A percentile compares a stretch with the other conserved stretches of the same genome.
Evolutionary conservation across 2,113 vertebrate genomes (phyloP).

Genomic region (Macquaria australasica): DNA sequence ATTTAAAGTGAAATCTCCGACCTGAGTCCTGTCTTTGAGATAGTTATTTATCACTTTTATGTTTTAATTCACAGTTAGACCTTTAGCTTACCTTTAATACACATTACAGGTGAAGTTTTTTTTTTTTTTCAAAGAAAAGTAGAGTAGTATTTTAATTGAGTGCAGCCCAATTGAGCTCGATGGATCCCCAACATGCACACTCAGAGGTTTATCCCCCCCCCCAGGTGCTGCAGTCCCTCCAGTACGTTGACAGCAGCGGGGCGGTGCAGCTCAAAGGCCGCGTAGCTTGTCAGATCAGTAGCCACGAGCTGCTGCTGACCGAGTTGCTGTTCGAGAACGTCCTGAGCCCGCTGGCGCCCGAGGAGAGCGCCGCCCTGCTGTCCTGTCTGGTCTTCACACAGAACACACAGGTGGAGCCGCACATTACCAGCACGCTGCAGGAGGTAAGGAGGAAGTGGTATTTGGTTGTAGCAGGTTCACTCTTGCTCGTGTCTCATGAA

Average conservation of each 20-base stretch:
- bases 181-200: neutral
- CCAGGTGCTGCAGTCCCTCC: constrained; percentile 90
- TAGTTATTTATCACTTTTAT: neutral
- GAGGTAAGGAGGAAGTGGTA: constrained; percentile 81
- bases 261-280: constrained; percentile 93
- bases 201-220: neutral
- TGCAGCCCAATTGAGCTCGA: neutral
- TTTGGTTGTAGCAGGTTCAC: neutral
- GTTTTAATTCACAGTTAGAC: neutral
- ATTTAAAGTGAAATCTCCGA: neutral
- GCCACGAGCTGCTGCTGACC: constrained; percentile 92
- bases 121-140: neutral
- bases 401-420: constrained; percentile 88
- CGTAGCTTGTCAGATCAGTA: constrained; percentile 93
- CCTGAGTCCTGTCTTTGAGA: neutral
- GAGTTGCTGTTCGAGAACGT: constrained; percentile 93
- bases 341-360: constrained; percentile 89
- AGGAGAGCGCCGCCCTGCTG: constrained; percentile 93
- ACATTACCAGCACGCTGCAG: constrained; percentile 88
- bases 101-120: too few species aligned
- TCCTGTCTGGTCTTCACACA: constrained; percentile 91
- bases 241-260: constrained; percentile 88
- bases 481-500: neutral
- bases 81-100: neutral
- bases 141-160: neutral